Percentiles rank a stretch among this genome's conserved stretches.
These are phyloP conservation scores for Entomyzon cyanotis DNA, from an alignment of 2,113 vertebrate genomes.

Conservation along the genomic window DNA sequence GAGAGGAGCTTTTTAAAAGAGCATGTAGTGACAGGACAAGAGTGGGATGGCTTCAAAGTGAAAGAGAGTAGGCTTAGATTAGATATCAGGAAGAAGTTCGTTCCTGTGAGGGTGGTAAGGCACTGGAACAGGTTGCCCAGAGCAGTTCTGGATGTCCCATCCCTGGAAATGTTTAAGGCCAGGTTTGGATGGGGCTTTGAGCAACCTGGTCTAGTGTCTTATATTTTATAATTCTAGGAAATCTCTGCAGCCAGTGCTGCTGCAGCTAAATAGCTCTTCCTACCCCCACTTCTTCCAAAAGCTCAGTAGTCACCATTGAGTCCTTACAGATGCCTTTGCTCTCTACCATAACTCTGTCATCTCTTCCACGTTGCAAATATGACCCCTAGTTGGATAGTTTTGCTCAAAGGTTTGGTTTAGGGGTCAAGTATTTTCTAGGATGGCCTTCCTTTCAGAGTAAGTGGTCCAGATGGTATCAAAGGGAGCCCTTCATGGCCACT, in stretches of 20 bases:
- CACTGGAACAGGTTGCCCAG: not conserved
- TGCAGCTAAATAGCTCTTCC: not conserved
- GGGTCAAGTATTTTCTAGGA: not conserved
- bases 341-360: not conserved
- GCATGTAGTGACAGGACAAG: not conserved
- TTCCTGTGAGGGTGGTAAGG: not conserved
- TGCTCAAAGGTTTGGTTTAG: not conserved
- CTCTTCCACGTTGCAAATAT: not conserved
- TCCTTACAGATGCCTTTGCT: not conserved
- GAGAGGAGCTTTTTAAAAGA: not conserved
- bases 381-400: not conserved
- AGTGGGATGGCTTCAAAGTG: not conserved
- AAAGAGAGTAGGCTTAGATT: not conserved
- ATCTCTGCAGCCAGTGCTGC: not conserved
- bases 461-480: not conserved
- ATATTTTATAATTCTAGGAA: not conserved
- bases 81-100: not conserved
- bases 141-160: not conserved
- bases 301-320: fast-evolving
- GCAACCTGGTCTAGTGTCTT: not conserved
- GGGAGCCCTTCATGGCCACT: not conserved
- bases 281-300: not conserved
- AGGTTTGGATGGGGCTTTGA: not conserved
- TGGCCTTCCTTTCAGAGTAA: not conserved
- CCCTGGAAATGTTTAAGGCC: not conserved